A percentile compares a stretch with the other conserved stretches of the same genome.
These are phyloP conservation scores for Phanerotoma sp. DNA, from an alignment of 2,888 invertebrate genomes.

Conservation along the genomic window DNA sequence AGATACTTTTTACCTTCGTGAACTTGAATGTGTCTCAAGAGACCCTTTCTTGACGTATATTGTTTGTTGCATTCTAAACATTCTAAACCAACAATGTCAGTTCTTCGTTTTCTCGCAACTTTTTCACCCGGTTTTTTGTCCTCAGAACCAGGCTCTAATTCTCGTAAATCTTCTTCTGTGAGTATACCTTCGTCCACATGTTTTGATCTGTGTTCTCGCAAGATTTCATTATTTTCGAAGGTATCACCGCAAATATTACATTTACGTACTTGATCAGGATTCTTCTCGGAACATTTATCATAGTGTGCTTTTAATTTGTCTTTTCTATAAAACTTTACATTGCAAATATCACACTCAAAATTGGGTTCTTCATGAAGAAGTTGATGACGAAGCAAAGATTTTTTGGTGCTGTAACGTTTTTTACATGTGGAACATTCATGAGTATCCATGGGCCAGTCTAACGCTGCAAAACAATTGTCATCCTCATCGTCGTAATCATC, in stretches of 20 bases:
- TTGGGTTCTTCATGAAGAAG: conserved; percentile 54
- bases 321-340: conserved; percentile 53
- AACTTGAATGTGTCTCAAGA: conserved; percentile 51
- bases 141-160: conserved; percentile 49
- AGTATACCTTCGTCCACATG: conserved; percentile 55
- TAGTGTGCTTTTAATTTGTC: conserved; percentile 55
- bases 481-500: conserved; percentile 46
- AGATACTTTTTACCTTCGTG: conserved; percentile 56
- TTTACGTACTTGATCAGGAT: conserved; percentile 55
- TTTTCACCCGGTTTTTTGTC: conserved; percentile 47
- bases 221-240: conserved; percentile 53
- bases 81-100: conserved; percentile 54
- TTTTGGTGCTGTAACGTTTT: conserved; percentile 54
- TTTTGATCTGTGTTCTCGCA: conserved; percentile 50
- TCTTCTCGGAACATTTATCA: conserved; percentile 55
- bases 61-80: conserved; percentile 55
- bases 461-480: conserved; percentile 51
- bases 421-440: conserved; percentile 54
- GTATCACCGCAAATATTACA: conserved; percentile 55
- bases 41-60: conserved; percentile 53
- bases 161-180: conserved; percentile 52
- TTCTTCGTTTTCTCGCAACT: conserved; percentile 49
- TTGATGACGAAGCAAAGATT: conserved; percentile 53
- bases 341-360: conserved; percentile 55
- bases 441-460: conserved; percentile 54